A percentile compares a stretch with the other conserved stretches of the same genome.
These are phyloP conservation scores for Bombus pascuorum DNA, from an alignment of 1,140 invertebrate genomes.

Conservation along the genomic window DNA sequence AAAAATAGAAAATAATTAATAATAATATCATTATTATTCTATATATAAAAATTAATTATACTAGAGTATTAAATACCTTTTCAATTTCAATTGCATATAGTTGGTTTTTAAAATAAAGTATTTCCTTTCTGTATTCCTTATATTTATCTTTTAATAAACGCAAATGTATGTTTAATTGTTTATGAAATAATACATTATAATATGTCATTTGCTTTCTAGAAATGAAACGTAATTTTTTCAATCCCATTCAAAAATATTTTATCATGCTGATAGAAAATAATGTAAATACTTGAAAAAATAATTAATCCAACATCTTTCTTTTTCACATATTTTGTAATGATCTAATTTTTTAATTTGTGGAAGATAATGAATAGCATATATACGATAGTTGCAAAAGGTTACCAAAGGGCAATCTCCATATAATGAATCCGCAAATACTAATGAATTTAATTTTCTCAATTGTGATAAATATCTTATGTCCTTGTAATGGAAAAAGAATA, in stretches of 20 bases:
- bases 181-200: slow-evolving; percentile 50
- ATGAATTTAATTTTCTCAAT: slow-evolving; percentile 42
- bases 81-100: slow-evolving; percentile 10
- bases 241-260: not conserved
- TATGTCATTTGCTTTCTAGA: slow-evolving; percentile 52
- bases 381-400: slow-evolving; percentile 56
- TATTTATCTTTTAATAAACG: slow-evolving; percentile 15
- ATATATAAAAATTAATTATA: not conserved
- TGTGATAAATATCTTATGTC: slow-evolving; percentile 46
- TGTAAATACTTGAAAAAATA: slow-evolving; percentile 57
- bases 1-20: not conserved
- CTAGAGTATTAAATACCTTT: not conserved
- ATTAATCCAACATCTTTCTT: slow-evolving; percentile 42
- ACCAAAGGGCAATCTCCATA: slow-evolving; percentile 63
- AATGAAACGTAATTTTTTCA: slow-evolving; percentile 13
- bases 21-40: not conserved
- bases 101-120: slow-evolving; percentile 2
- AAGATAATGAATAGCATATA: slow-evolving; percentile 44
- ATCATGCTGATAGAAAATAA: not conserved
- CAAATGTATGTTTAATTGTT: slow-evolving; percentile 40
- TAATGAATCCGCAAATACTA: slow-evolving; percentile 58
- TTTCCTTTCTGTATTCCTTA: slow-evolving; percentile 1
- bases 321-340: slow-evolving; percentile 45
- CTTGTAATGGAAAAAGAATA: slow-evolving; percentile 30
- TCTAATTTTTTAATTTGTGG: slow-evolving; percentile 48